A percentile compares a stretch with the other conserved stretches of the same genome.
Evolutionary conservation across 2,113 vertebrate genomes (phyloP).

Genomic region (Spermophilus dauricus): DNA sequence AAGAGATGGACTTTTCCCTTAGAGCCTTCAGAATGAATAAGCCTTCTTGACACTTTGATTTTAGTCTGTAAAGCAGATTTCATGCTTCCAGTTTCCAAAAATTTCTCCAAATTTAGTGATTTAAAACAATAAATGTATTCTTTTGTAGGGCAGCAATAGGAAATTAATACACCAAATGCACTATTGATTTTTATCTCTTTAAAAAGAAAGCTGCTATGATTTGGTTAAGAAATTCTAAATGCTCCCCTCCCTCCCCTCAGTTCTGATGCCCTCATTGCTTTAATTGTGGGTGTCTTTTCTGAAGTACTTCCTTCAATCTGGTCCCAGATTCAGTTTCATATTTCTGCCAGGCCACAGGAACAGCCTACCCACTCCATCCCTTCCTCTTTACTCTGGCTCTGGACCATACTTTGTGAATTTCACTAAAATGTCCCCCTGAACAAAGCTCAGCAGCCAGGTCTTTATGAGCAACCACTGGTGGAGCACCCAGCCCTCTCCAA

Average conservation of each 20-base stretch:
- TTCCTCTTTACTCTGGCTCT: not conserved
- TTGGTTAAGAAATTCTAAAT: not conserved
- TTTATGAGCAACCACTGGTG: not conserved
- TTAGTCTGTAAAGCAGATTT: not conserved
- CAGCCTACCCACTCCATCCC: not conserved
- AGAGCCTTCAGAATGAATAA: not conserved
- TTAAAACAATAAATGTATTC: no score
- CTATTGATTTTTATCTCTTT: conserved; percentile 46
- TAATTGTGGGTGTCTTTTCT: not conserved
- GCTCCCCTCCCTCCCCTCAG: no score
- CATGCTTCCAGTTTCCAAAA: not conserved
- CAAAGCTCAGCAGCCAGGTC: not conserved
- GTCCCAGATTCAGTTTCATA: not conserved
- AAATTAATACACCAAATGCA: not conserved
- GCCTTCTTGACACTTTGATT: not conserved
- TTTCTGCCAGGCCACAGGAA: not conserved
- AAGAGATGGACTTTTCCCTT: not conserved
- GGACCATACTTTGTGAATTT: conserved; percentile 23
- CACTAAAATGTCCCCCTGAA: conserved; percentile 58
- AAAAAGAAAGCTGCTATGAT: not conserved
- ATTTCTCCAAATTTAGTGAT: no score
- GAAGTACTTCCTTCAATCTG: not conserved
- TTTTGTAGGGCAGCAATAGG: not conserved
- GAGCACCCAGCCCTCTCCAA: not conserved
- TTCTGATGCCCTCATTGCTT: not conserved